phyloP scores from a whole-genome alignment of 2,113 vertebrate genomes.

The Peromyscus maniculatus region DNA sequence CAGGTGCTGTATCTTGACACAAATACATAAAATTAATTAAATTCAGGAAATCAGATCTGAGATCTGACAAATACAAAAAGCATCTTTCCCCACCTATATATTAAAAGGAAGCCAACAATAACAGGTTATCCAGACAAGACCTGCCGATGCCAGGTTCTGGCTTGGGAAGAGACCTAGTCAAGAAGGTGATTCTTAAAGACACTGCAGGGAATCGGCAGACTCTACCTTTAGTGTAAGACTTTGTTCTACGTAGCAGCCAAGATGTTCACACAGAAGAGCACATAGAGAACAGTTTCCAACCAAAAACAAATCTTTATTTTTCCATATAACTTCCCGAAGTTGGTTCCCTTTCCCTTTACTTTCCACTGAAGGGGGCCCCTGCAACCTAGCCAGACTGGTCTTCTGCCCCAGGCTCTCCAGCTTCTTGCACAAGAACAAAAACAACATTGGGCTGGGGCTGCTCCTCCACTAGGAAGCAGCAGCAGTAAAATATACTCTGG shows the following conservation, averaged over 20 bases:
- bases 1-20: background rate
- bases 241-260: background rate
- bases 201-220: background rate
- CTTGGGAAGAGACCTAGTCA: background rate
- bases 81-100: background rate
- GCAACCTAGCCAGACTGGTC: background rate
- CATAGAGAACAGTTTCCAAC: background rate
- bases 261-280: background rate
- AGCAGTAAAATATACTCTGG: background rate
- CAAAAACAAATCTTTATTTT: constrained; percentile 35
- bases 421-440: constrained; percentile 19
- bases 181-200: background rate
- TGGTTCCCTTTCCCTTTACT: background rate
- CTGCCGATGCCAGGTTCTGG: background rate
- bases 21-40: constrained; percentile 5
- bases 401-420: background rate
- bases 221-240: background rate
- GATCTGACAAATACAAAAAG: background rate
- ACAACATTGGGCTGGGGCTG: background rate
- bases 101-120: background rate
- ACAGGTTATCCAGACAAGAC: background rate
- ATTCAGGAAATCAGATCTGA: constrained; percentile 16
- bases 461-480: background rate
- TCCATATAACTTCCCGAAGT: constrained; percentile 55
- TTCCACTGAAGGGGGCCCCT: constrained; percentile 33